A percentile compares a stretch with the other conserved stretches of the same genome.
phyloP scores from a whole-genome alignment of 1,140 invertebrate genomes.

The Cryptotermes secundus region DNA sequence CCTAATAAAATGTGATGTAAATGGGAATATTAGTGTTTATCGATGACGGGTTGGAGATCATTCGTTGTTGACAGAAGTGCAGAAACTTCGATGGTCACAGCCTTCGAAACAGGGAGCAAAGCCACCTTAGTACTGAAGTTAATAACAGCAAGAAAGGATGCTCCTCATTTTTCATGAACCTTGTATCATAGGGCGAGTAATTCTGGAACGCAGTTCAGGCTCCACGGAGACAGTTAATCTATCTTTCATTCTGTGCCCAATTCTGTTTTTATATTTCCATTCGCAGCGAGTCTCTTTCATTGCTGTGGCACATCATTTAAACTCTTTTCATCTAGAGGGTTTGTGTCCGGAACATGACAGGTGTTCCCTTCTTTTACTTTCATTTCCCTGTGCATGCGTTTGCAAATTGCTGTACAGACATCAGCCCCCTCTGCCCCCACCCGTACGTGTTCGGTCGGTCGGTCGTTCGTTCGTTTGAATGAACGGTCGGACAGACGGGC shows the following conservation, averaged over 20 bases:
- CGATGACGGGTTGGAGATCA: too few relatives aligned
- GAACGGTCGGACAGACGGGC: neutral
- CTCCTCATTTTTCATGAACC: neutral
- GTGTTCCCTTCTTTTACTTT: constrained; percentile 4
- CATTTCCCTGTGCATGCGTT: constrained; percentile 3
- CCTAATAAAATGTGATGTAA: too few relatives aligned
- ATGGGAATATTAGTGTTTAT: too few relatives aligned
- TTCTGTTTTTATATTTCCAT: constrained; percentile 18
- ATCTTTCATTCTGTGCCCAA: constrained; percentile 1
- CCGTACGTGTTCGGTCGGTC: constrained; percentile 1
- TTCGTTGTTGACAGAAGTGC: too few relatives aligned
- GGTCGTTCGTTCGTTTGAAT: constrained; percentile 7
- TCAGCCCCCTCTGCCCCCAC: neutral
- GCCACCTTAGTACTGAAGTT: too few relatives aligned
- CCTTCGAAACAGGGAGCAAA: too few relatives aligned
- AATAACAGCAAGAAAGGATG: neutral
- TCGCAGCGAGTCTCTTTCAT: neutral
- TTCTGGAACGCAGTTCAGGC: neutral
- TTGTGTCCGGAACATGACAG: neutral
- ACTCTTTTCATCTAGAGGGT: constrained; percentile 7
- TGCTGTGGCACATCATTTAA: constrained; percentile 5
- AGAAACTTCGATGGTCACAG: too few relatives aligned
- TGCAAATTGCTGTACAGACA: constrained; percentile 2
- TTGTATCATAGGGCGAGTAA: neutral
- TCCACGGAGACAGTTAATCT: neutral